These are phyloP conservation scores for Perccottus glenii DNA, from an alignment of 2,113 vertebrate species.

Conservation along the genomic window DNA sequence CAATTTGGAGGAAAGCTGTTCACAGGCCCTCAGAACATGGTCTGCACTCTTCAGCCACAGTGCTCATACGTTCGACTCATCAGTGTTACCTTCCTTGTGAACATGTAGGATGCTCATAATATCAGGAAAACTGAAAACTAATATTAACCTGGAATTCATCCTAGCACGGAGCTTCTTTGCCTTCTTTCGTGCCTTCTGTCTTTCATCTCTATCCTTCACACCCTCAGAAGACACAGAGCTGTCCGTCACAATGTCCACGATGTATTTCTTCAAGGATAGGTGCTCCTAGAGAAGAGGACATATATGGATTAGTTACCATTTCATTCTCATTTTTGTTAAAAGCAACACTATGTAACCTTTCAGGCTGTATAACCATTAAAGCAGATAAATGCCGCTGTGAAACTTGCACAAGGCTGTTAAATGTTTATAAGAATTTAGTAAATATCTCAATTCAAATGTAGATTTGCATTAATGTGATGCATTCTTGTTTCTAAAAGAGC, in stretches of 20 bases:
- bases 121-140: conserved; percentile 41
- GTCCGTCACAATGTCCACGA: conserved; percentile 92
- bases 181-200: conserved; percentile 93
- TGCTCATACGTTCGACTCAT: conserved; percentile 98
- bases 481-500: no score
- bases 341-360: background rate
- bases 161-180: conserved; percentile 94
- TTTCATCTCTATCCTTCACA: conserved; percentile 89
- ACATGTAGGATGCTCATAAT: conserved; percentile 86
- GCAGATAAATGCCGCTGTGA: no score
- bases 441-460: no score
- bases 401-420: no score
- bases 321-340: no score
- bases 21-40: conserved; percentile 89
- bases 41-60: conserved; percentile 97
- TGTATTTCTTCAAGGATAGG: conserved; percentile 96
- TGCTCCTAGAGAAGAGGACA: conserved; percentile 84
- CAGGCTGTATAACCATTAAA: background rate
- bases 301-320: background rate
- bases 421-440: no score
- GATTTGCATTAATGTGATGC: no score
- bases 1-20: conserved; percentile 98
- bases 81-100: conserved; percentile 86
- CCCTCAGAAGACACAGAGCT: conserved; percentile 83
- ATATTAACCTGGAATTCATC: conserved; percentile 94